Evolutionary conservation across 2,113 vertebrate species (phyloP), one percentile per base, ranked within the genome.

Genomic region (Crotophaga sulcirostris): DNA sequence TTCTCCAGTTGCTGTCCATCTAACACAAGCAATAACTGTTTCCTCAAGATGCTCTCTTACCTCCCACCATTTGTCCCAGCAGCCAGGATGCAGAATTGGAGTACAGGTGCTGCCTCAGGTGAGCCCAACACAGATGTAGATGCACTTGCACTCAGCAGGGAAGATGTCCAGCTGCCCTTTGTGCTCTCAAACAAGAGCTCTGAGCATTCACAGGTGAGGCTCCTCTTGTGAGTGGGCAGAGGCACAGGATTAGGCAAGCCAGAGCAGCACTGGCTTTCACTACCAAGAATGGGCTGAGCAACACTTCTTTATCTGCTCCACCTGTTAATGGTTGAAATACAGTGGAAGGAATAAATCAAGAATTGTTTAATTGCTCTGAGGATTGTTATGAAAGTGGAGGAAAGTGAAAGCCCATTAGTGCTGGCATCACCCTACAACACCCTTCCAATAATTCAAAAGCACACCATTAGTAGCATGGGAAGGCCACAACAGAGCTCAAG

Each of bases 391-490:
- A 45, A 90, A 80, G 20, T 5, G 8, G 63, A 75, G 58, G 82
- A 92, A 86, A 59, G 62, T 56, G 80, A 64, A 70, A 92, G 31
- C 52, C 84, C 23, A 16, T 83, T 86, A 88, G 83, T 1, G 14
- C 58, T 83, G 86, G 75, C 86, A 85, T 72, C 84, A 64, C 15
- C n/a, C 54, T 66, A 16, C 78, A 70, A 44, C 68, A 26, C 58
- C 68, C 84, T 95, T 93, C 88, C 88, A 81, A 81, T 58, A 96
- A 95, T 94, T 86, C 63, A 86, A 63, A 88, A 85, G 87, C 74
- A 60, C 55, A 52, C 49, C 63, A 64, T 60, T 54, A 72, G 75
- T 54, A 36, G 56, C 12, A 60, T 21, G 59, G 75, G 80, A 85
- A 79, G 47, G 67, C 33, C 60, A 52, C 23, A 18, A 42, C 28